phyloP scores from a whole-genome alignment of 1,140 invertebrate species.

The Anagrus nilaparvatae region DNA sequence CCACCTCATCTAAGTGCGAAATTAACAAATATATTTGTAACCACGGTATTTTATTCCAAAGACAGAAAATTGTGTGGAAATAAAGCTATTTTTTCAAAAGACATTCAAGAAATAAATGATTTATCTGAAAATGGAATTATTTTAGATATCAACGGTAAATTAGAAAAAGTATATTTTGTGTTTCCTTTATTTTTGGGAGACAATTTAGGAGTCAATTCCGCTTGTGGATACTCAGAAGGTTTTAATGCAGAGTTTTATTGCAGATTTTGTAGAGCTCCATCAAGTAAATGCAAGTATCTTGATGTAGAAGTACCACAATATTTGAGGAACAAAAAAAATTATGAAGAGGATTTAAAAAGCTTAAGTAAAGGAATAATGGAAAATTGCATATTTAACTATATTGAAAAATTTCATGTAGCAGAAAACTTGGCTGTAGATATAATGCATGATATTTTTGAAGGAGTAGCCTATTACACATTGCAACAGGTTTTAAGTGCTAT shows the following conservation, averaged over 20 bases:
- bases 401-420: constrained; percentile 1
- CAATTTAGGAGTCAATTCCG: constrained; percentile 5
- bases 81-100: constrained; percentile 6
- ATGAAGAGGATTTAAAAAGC: too few relatives aligned
- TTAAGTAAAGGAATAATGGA: not conserved
- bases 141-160: not conserved
- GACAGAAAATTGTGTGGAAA: constrained; percentile 14
- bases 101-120: constrained; percentile 5
- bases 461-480: constrained; percentile 1
- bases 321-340: too few relatives aligned
- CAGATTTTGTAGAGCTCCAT: not conserved
- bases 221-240: not conserved
- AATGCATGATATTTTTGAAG: constrained; percentile 2
- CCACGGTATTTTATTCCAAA: constrained; percentile 10
- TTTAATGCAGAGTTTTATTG: constrained; percentile 3
- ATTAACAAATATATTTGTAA: constrained; percentile 10
- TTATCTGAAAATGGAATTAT: constrained; percentile 6
- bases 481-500: not conserved
- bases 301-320: not conserved
- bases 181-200: constrained; percentile 3
- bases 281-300: not conserved
- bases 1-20: constrained; percentile 7
- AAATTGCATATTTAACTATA: constrained; percentile 1
- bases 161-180: constrained; percentile 6
- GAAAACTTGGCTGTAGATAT: constrained; percentile 1